phyloP scores from a whole-genome alignment of 2,113 vertebrate genomes.

The Cyanoramphus novaezelandiae region DNA sequence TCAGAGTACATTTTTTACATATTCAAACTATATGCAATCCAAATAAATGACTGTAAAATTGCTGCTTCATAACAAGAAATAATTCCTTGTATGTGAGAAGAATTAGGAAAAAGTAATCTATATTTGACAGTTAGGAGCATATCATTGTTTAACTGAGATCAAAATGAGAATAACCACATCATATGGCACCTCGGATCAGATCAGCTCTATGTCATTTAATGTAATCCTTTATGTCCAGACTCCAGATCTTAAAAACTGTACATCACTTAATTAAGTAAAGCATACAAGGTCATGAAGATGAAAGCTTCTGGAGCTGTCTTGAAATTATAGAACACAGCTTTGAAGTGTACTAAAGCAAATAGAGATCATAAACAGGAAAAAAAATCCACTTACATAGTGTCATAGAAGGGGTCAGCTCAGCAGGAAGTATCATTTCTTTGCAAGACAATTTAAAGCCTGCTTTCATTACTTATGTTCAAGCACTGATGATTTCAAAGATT shows the following conservation, averaged over 20 bases:
- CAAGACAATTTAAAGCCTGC: conserved; percentile 25
- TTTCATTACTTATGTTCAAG: conserved; percentile 28
- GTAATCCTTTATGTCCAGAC: neutral
- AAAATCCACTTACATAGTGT: conserved; percentile 25
- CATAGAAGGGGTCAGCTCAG: conserved; percentile 1
- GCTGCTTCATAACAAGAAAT: neutral
- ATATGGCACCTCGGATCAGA: neutral
- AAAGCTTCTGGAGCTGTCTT: conserved; percentile 40
- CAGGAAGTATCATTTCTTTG: conserved; percentile 17
- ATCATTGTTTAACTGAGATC: neutral
- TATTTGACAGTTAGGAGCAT: neutral
- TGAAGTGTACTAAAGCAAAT: conserved; percentile 50
- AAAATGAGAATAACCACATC: neutral
- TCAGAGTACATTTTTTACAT: neutral
- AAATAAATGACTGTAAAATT: neutral
- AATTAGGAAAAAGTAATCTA: neutral
- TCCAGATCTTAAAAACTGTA: conserved; percentile 1
- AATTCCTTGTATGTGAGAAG: neutral
- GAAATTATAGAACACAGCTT: conserved; percentile 36
- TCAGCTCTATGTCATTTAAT: neutral
- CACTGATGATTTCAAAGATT: conserved; percentile 14
- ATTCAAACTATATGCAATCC: neutral
- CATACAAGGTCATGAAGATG: conserved; percentile 11
- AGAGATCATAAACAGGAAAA: conserved; percentile 38
- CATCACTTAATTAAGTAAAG: conserved; percentile 51